These are phyloP conservation scores for Andrena trimmerana DNA, from an alignment of 2,888 invertebrate species.

Conservation along the genomic window DNA sequence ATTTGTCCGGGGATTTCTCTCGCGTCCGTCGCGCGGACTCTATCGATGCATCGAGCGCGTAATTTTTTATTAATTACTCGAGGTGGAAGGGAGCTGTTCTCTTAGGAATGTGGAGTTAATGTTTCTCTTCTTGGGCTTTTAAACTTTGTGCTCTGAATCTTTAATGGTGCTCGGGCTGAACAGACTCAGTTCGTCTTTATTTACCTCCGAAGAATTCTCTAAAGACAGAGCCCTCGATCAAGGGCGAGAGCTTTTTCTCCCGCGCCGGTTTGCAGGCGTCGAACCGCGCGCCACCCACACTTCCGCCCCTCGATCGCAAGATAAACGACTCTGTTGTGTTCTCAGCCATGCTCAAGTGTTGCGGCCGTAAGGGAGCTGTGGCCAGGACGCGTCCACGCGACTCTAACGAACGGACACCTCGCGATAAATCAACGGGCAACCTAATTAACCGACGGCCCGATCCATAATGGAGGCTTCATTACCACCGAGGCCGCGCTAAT, in stretches of 20 bases:
- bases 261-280: slow-evolving; percentile 17
- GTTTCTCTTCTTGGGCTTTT: too few species aligned
- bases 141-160: too few species aligned
- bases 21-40: slow-evolving; percentile 1
- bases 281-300: slow-evolving; percentile 4
- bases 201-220: background rate
- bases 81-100: background rate
- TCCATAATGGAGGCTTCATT: slow-evolving; percentile 80
- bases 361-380: slow-evolving; percentile 24
- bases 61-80: background rate
- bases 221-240: background rate
- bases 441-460: slow-evolving; percentile 80
- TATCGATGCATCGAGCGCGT: background rate
- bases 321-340: slow-evolving; percentile 49
- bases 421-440: slow-evolving; percentile 80
- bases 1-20: slow-evolving; percentile 37
- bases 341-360: slow-evolving; percentile 17
- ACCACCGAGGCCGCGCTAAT: slow-evolving; percentile 78
- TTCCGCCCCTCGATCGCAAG: slow-evolving; percentile 42
- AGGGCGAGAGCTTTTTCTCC: background rate
- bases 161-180: too few species aligned
- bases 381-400: slow-evolving; percentile 45
- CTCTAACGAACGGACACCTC: slow-evolving; percentile 61
- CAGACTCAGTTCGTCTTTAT: too few species aligned
- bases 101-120: background rate